Conservation (phyloP, 2,888 invertebrate species). For the Lamproptera curius region DNA sequence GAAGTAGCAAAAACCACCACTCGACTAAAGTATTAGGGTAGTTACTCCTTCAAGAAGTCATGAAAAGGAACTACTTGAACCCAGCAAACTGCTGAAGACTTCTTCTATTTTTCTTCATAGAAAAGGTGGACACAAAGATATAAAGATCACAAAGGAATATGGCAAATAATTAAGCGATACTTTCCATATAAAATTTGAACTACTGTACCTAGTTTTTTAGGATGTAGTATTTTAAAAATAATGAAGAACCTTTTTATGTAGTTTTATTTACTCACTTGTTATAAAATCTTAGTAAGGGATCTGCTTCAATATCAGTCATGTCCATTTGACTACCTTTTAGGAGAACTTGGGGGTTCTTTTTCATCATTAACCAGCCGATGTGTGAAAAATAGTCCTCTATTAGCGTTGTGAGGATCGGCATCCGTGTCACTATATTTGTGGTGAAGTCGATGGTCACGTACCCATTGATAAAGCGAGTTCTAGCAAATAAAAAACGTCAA, state of each 20-base stretch:
- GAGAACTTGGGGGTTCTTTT: constrained; percentile 89
- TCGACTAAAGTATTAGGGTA: too few relatives aligned
- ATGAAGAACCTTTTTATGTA: background rate
- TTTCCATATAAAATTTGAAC: too few relatives aligned
- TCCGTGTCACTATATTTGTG: constrained; percentile 92
- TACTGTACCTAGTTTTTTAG: too few relatives aligned
- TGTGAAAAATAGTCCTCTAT: constrained; percentile 92
- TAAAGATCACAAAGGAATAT: too few relatives aligned
- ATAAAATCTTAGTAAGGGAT: constrained; percentile 85
- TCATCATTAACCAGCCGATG: constrained; percentile 91
- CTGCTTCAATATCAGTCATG: constrained; percentile 84
- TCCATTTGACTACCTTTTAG: constrained; percentile 87
- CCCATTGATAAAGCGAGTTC: constrained; percentile 77
- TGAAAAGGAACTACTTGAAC: too few relatives aligned
- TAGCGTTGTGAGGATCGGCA: constrained; percentile 91
- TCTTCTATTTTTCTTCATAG: too few relatives aligned
- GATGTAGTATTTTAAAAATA: background rate
- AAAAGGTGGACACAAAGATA: too few relatives aligned
- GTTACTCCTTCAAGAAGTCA: too few relatives aligned
- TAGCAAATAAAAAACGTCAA: too few relatives aligned
- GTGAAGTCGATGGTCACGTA: constrained; percentile 84
- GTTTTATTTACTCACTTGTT: constrained; percentile 76
- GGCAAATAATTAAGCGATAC: too few relatives aligned
- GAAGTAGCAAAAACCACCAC: too few relatives aligned
- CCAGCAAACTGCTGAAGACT: too few relatives aligned